These are phyloP conservation scores for Thymelicus sylvestris DNA, from an alignment of 2,888 invertebrate species.

Conservation along the genomic window DNA sequence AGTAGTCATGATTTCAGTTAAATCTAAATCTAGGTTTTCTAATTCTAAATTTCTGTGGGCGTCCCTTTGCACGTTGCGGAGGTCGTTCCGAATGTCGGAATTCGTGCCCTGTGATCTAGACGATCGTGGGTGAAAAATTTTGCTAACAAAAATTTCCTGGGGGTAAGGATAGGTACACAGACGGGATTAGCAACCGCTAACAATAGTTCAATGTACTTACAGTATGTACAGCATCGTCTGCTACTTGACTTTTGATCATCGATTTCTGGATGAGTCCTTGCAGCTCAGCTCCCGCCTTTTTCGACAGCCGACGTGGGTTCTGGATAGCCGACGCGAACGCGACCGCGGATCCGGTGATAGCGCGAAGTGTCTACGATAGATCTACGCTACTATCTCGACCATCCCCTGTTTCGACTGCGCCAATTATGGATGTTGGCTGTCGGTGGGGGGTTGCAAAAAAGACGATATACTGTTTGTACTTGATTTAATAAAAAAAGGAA, in stretches of 20 bases:
- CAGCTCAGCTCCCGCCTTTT: not conserved
- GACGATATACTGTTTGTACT: too few species aligned
- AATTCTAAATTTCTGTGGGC: slow-evolving; percentile 12
- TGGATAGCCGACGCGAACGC: too few species aligned
- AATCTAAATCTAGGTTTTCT: not conserved
- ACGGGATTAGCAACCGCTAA: slow-evolving; percentile 6
- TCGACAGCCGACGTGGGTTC: too few species aligned
- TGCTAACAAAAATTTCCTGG: not conserved
- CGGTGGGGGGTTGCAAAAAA: too few species aligned
- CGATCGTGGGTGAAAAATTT: slow-evolving; percentile 20
- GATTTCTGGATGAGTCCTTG: slow-evolving; percentile 11
- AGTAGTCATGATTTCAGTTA: slow-evolving; percentile 1
- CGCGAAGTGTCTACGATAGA: too few species aligned
- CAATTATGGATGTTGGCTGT: too few species aligned
- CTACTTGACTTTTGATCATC: not conserved
- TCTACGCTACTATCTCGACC: too few species aligned
- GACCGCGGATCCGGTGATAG: too few species aligned
- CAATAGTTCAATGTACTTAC: slow-evolving; percentile 2
- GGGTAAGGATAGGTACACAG: not conserved
- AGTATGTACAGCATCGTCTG: not conserved
- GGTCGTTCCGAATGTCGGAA: slow-evolving; percentile 18
- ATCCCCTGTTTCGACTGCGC: too few species aligned
- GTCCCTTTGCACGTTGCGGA: slow-evolving; percentile 17
- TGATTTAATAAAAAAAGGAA: too few species aligned
- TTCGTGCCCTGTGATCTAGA: slow-evolving; percentile 23